Conservation (phyloP, 1,140 invertebrate genomes). For the Manduca sexta region DNA sequence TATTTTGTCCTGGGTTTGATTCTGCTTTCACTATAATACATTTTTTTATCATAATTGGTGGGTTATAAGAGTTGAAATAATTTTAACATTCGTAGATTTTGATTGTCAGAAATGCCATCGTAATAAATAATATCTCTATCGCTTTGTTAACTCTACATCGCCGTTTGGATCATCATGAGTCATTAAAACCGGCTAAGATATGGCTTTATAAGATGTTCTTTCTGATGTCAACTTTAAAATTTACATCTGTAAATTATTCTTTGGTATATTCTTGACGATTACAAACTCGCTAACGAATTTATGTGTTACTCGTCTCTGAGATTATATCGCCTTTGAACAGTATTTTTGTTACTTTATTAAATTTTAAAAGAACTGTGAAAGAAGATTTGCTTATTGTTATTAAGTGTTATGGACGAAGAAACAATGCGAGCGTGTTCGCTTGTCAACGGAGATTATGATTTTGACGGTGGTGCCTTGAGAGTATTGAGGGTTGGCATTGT, state of each 20-base stretch:
- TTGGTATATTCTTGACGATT: conserved; percentile 59
- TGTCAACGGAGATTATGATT: no score
- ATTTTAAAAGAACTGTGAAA: conserved; percentile 35
- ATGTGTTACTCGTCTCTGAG: conserved; percentile 53
- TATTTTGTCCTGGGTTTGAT: no score
- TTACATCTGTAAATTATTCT: conserved; percentile 61
- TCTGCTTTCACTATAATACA: no score
- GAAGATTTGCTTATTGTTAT: neutral
- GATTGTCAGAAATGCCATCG: no score
- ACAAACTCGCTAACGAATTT: conserved; percentile 66
- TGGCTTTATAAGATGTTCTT: conserved; percentile 66
- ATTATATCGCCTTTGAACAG: conserved; percentile 52
- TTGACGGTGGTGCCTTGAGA: no score
- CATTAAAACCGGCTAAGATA: conserved; percentile 57
- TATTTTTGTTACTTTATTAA: conserved; percentile 62
- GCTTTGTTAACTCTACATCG: no score
- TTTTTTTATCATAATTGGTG: no score
- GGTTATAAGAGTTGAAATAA: no score
- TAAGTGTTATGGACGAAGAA: neutral
- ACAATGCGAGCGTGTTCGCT: neutral
- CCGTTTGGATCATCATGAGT: conserved; percentile 15
- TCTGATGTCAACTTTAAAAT: conserved; percentile 72
- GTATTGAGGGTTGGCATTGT: no score
- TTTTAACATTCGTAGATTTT: no score
- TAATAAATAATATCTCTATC: no score